Percentiles rank a stretch among this genome's conserved stretches.
Evolutionary conservation across 1,140 invertebrate species (phyloP).

Genomic region (Drosophila nigrodunni): DNA sequence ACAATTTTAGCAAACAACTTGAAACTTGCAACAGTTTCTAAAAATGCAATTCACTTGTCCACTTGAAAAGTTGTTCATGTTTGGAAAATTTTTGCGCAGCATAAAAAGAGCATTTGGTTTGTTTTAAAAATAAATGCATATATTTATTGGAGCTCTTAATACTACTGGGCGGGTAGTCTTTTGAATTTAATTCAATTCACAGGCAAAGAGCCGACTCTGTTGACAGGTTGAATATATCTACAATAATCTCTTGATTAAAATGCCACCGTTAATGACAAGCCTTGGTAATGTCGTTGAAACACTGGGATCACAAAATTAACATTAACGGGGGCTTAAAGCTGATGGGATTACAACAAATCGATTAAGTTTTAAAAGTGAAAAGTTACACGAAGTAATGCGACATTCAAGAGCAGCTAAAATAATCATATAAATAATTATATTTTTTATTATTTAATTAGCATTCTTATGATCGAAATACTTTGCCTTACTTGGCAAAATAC

Average conservation of each 20-base stretch:
- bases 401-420: too few relatives aligned
- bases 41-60: constrained; percentile 40
- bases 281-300: constrained; percentile 3
- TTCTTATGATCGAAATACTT: not conserved
- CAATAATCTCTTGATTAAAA: constrained; percentile 33
- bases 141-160: constrained; percentile 8
- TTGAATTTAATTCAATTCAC: constrained; percentile 34
- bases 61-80: constrained; percentile 43
- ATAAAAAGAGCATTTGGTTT: constrained; percentile 23
- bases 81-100: not conserved
- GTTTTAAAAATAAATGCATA: constrained; percentile 1
- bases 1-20: constrained; percentile 48
- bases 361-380: not conserved
- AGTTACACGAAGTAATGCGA: not conserved
- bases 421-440: not conserved
- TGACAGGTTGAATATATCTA: constrained; percentile 10
- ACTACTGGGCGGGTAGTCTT: constrained; percentile 11
- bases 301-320: constrained; percentile 2
- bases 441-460: not conserved
- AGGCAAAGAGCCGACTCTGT: constrained; percentile 5
- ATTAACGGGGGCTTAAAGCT: constrained; percentile 20
- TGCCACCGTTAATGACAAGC: constrained; percentile 22
- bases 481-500: too few relatives aligned
- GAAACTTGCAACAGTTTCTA: constrained; percentile 49
- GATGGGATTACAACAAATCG: constrained; percentile 2